Evolutionary conservation across 2,113 vertebrate species (phyloP).

Genomic region (Vimba vimba): DNA sequence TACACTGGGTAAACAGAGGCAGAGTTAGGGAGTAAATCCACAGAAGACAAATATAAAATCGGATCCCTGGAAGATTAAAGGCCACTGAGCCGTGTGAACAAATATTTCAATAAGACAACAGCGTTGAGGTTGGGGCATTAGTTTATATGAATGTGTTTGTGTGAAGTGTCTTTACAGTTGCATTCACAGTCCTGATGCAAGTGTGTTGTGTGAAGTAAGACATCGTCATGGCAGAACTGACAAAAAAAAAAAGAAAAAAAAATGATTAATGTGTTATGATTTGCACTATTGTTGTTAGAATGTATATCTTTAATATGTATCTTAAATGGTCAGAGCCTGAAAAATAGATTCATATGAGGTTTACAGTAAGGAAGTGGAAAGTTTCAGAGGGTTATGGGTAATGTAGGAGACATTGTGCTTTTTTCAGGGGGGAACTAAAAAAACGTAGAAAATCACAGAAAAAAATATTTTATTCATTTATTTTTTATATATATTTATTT

Average conservation of each 20-base stretch:
- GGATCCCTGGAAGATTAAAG: conserved; percentile 62
- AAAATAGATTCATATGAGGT: conserved; percentile 48
- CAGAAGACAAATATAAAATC: conserved; percentile 62
- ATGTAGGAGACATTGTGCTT: conserved; percentile 46
- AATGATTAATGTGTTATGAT: conserved; percentile 57
- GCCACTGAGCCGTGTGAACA: conserved; percentile 58
- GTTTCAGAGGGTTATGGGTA: conserved; percentile 45
- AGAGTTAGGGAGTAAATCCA: conserved; percentile 65
- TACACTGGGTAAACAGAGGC: conserved; percentile 63
- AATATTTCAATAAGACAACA: conserved; percentile 59
- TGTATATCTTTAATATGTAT: conserved; percentile 44
- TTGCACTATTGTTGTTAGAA: conserved; percentile 41
- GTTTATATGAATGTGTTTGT: conserved; percentile 43
- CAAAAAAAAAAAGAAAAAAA: conserved; percentile 42
- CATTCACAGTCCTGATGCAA: conserved; percentile 1
- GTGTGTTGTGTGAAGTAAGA: conserved; percentile 41
- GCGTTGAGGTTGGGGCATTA: conserved; percentile 39
- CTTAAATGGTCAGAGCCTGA: conserved; percentile 34
- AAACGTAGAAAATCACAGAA: conserved; percentile 6
- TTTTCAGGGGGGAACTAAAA: neutral
- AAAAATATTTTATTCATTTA: neutral
- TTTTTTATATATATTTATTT: neutral
- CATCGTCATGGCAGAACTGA: conserved; percentile 35
- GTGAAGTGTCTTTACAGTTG: conserved; percentile 46
- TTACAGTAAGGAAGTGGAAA: conserved; percentile 16